Conservation (phyloP, 1,140 invertebrate species). For the Drosophila rufa region DNA sequence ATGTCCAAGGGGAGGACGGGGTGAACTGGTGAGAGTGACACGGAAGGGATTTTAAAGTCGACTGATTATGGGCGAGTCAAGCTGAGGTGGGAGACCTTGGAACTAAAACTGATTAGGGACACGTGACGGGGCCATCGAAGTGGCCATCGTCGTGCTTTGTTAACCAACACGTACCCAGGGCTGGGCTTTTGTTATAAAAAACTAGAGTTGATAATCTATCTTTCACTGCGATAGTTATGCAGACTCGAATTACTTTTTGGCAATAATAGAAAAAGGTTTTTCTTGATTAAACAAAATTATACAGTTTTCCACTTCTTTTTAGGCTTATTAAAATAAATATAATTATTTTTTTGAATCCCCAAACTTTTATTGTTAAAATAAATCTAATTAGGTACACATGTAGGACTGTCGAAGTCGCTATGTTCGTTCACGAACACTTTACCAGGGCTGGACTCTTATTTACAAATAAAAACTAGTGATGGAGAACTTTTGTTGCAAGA, state of each 20-base stretch:
- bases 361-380: too few relatives aligned
- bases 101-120: constrained; percentile 44
- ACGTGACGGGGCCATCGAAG: constrained; percentile 16
- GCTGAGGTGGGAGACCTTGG: constrained; percentile 15
- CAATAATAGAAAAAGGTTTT: neutral
- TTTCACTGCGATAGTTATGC: neutral
- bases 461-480: too few relatives aligned
- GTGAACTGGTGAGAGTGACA: neutral
- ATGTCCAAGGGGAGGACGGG: constrained; percentile 12
- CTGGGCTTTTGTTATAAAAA: neutral
- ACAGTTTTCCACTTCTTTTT: too few relatives aligned
- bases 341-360: too few relatives aligned
- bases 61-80: constrained; percentile 25
- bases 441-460: too few relatives aligned
- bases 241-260: neutral
- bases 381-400: too few relatives aligned
- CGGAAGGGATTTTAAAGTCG: constrained; percentile 49
- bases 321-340: too few relatives aligned
- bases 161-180: constrained; percentile 4
- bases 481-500: neutral
- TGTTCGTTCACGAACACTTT: too few relatives aligned
- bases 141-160: neutral
- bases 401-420: too few relatives aligned
- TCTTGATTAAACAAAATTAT: too few relatives aligned
- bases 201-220: neutral